Percentiles rank a stretch among this genome's conserved stretches.
These are phyloP conservation scores for Orbicella faveolata DNA, from an alignment of 64 coral and sea anemone genomes.

Conservation along the genomic window DNA sequence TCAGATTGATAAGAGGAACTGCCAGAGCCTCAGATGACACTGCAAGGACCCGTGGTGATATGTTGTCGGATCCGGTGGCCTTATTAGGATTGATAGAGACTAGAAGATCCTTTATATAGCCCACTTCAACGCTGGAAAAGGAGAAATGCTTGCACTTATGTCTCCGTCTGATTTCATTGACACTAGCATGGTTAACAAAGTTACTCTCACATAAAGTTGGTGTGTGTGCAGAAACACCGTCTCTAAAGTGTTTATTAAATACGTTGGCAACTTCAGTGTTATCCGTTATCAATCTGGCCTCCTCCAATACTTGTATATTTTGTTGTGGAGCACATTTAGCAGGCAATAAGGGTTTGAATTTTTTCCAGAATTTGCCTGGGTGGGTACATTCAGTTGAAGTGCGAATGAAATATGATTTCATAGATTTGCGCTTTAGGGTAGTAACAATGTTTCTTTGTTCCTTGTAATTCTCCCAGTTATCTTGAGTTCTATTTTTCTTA, in stretches of 20 bases:
- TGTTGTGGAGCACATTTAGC: constrained; percentile 16
- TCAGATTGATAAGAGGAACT: constrained; percentile 47
- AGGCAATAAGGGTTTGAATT: constrained; percentile 39
- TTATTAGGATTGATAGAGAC: constrained; percentile 28
- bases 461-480: constrained; percentile 29
- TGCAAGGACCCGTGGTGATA: constrained; percentile 39
- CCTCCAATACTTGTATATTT: constrained; percentile 42
- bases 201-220: constrained; percentile 17
- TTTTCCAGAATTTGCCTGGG: constrained; percentile 45
- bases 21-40: constrained; percentile 47
- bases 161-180: constrained; percentile 33
- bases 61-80: constrained; percentile 37
- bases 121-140: constrained; percentile 15
- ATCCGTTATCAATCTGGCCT: constrained; percentile 28
- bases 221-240: constrained; percentile 21
- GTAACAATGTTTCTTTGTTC: constrained; percentile 44
- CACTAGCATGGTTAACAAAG: constrained; percentile 29
- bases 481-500: constrained; percentile 23
- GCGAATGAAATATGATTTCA: constrained; percentile 17
- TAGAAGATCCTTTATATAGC: constrained; percentile 11
- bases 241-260: constrained; percentile 46
- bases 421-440: constrained; percentile 34
- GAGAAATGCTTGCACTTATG: not conserved
- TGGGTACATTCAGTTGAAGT: constrained; percentile 27
- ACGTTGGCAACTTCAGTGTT: constrained; percentile 22